Conservation (phyloP, 2,888 invertebrate species). For the Helobdella robusta region DNA sequence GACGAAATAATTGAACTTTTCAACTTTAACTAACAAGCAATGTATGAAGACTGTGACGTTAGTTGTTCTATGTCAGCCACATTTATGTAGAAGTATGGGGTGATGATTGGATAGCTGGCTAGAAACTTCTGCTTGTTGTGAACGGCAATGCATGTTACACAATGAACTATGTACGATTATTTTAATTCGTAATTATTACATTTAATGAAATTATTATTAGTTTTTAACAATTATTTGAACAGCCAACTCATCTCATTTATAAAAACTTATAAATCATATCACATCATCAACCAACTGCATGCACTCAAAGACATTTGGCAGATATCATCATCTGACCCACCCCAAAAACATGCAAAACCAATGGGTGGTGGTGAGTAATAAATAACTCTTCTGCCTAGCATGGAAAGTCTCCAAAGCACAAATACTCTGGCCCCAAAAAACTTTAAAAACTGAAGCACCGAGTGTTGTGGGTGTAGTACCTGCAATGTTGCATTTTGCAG, state of each 20-base stretch:
- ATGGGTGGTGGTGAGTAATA: conserved; percentile 52
- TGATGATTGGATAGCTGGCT: conserved; percentile 36
- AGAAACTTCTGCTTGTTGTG: too few species aligned
- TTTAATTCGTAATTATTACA: too few species aligned
- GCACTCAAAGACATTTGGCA: background rate
- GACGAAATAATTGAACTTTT: too few species aligned
- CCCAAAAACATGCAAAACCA: conserved; percentile 49
- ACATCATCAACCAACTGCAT: conserved; percentile 1
- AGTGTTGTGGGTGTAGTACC: conserved; percentile 7
- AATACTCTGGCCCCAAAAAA: conserved; percentile 39
- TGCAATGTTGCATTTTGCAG: too few species aligned
- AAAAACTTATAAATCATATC: too few species aligned
- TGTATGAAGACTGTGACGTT: conserved; percentile 46
- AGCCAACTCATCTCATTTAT: too few species aligned
- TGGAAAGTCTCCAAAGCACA: conserved; percentile 49
- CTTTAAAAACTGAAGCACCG: background rate
- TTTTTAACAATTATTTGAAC: too few species aligned
- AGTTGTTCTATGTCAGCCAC: conserved; percentile 50
- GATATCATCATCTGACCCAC: conserved; percentile 38
- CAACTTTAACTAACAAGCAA: conserved; percentile 46
- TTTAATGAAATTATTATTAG: too few species aligned
- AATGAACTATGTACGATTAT: too few species aligned
- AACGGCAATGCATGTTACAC: too few species aligned
- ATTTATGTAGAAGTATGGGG: conserved; percentile 50
- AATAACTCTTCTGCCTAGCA: conserved; percentile 48